Conservation (phyloP, 1,140 invertebrate genomes). For the Bombus consobrinus region DNA sequence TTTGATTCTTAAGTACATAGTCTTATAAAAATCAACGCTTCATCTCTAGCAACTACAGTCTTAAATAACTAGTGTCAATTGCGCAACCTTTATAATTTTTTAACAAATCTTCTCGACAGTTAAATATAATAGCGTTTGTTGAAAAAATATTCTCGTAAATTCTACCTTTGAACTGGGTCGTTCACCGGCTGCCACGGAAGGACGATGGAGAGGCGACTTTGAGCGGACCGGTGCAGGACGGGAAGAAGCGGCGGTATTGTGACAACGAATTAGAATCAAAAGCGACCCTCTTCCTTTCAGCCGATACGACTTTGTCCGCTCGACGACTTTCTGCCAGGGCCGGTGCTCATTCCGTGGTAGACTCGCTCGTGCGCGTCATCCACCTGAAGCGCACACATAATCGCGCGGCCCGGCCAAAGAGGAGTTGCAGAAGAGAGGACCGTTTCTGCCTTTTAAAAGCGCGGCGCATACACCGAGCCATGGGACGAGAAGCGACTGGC, state of each 20-base stretch:
- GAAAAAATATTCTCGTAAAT: not conserved
- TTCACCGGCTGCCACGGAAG: not conserved
- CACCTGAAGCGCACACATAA: constrained; percentile 38
- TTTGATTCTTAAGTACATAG: too few relatives aligned
- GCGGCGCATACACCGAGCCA: not conserved
- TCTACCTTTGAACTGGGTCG: not conserved
- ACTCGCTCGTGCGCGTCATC: constrained; percentile 24
- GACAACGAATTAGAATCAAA: constrained; percentile 55
- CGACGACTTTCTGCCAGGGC: constrained; percentile 12
- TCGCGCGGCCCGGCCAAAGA: constrained; percentile 28
- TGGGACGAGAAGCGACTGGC: not conserved
- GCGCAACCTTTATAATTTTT: too few relatives aligned
- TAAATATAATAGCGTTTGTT: too few relatives aligned
- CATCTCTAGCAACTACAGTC: too few relatives aligned
- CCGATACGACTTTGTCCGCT: constrained; percentile 47
- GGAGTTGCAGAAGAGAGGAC: not conserved
- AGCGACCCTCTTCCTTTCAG: constrained; percentile 37
- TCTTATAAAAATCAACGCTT: too few relatives aligned
- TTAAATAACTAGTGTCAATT: too few relatives aligned
- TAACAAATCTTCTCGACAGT: too few relatives aligned
- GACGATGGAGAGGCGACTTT: not conserved
- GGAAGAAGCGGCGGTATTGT: constrained; percentile 20
- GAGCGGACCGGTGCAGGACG: not conserved
- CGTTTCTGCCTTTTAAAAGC: constrained; percentile 61
- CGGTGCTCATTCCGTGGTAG: constrained; percentile 8